Base-by-base conservation (phyloP, 2,113 vertebrate species). In the Oryzias javanicus region DNA sequence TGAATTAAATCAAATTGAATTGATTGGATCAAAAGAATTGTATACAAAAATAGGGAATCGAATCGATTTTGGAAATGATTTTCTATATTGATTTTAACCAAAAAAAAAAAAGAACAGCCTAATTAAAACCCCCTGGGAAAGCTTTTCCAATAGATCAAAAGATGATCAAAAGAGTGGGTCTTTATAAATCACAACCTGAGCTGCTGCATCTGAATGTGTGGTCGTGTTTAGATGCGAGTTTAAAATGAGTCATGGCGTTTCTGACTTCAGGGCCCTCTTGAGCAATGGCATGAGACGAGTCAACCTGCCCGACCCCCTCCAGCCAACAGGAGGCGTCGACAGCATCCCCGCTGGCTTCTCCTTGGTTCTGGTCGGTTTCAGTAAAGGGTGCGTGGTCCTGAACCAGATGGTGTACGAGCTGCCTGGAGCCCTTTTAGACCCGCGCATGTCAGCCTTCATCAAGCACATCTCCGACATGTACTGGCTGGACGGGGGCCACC, bases 361-460 rank as follows among this genome's bases (percentile, higher is more conserved):
- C 0, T 92, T 98, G 70, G 92, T 89, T 25, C 81, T 98, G 87
- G 92, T 98, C 81, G 97, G 95, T 72, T 99, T 99, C 90, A 98
- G 97, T 80, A 99, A 99, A 93, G 97, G 96, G 29, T 99, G 97
- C 51, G 96, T 99, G 79, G 97, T 99, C 76, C 91, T 99, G 70
- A 99, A 99, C 88, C 97, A 99, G 84, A 89, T 99, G 62, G 91
- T 94, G 50, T 92, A 96, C 69, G 97, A 98, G 89, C 81, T 98
- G 58, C 90, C 90, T 19, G 92, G 92, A 64, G 94, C 95, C 45
- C 90, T 87, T 70, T 89, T 91, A 12, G 93, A 96, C 84, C 93
- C 91, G n/a, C 89, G 86, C 60, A 80, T 91, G 53, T 78, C 88
- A 6, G 52, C 82, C 81, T 98, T 99, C 62, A 72, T 95, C 25